Evolutionary conservation across 2,888 invertebrate genomes (phyloP).

Genomic region (Brenthis ino): DNA sequence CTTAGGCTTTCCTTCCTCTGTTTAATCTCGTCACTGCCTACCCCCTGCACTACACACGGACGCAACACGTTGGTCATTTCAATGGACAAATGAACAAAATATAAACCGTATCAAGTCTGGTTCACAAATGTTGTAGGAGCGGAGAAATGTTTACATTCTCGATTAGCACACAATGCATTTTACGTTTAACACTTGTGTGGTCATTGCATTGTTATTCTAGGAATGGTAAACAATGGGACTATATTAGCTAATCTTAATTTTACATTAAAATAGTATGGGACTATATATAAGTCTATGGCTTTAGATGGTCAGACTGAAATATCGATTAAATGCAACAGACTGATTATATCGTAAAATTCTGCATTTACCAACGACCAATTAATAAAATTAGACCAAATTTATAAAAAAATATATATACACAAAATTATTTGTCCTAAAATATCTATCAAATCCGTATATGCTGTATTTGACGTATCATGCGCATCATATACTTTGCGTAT

Average conservation of each 20-base stretch:
- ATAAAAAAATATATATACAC: too few relatives aligned
- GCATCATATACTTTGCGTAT: too few relatives aligned
- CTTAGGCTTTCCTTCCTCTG: constrained; percentile 55
- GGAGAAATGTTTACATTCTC: constrained; percentile 40
- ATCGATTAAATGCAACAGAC: too few relatives aligned
- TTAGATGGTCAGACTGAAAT: too few relatives aligned
- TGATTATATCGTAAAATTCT: too few relatives aligned
- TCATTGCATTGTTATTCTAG: constrained; percentile 42
- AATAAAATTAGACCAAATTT: too few relatives aligned
- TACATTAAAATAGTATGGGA: constrained; percentile 17
- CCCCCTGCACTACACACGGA: constrained; percentile 43
- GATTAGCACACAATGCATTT: constrained; percentile 44
- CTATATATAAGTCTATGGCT: too few relatives aligned
- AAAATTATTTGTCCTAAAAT: too few relatives aligned
- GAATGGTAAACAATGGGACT: constrained; percentile 44
- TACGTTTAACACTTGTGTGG: constrained; percentile 28
- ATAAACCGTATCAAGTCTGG: constrained; percentile 2
- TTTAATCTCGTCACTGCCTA: constrained; percentile 58
- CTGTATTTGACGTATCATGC: too few relatives aligned
- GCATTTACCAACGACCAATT: too few relatives aligned
- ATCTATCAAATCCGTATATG: too few relatives aligned
- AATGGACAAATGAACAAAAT: constrained; percentile 13
- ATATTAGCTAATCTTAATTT: constrained; percentile 28
- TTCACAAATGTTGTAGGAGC: constrained; percentile 10
- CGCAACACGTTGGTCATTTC: constrained; percentile 48